phyloP scores from a whole-genome alignment of 2,113 vertebrate genomes.

The Bubo bubo region DNA sequence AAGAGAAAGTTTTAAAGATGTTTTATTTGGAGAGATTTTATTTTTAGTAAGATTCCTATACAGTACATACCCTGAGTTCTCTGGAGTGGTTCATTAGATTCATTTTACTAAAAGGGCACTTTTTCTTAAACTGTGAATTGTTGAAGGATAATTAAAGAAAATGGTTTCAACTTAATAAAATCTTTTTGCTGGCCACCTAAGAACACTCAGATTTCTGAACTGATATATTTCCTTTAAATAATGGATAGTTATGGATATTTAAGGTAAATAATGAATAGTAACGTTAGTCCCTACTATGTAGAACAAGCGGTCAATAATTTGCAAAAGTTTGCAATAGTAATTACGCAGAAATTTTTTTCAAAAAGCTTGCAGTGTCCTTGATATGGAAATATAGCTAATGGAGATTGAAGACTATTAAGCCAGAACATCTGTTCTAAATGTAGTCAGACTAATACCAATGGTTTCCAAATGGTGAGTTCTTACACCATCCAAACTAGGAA shows the following conservation, averaged over 20 bases:
- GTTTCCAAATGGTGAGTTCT: neutral
- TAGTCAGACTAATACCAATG: neutral
- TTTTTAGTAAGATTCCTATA: neutral
- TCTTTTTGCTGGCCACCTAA: constrained; percentile 1
- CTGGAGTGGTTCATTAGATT: neutral
- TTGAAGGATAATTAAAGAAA: constrained; percentile 7
- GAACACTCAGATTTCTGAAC: neutral
- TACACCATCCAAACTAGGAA: neutral
- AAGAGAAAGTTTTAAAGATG: neutral
- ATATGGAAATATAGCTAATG: neutral
- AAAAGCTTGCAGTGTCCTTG: neutral
- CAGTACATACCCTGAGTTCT: neutral
- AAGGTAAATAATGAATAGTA: neutral
- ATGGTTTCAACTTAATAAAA: constrained; percentile 15
- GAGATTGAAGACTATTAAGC: neutral
- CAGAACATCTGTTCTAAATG: neutral
- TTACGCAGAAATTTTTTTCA: neutral
- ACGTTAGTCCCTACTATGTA: neutral
- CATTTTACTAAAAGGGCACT: neutral
- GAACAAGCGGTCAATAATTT: neutral
- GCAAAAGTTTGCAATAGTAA: neutral
- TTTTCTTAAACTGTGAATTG: neutral
- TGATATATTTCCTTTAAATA: neutral
- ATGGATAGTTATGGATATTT: neutral
- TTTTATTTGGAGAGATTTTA: neutral